Conservation (phyloP, 1,140 invertebrate genomes). For the Heliconius hewitsoni region DNA sequence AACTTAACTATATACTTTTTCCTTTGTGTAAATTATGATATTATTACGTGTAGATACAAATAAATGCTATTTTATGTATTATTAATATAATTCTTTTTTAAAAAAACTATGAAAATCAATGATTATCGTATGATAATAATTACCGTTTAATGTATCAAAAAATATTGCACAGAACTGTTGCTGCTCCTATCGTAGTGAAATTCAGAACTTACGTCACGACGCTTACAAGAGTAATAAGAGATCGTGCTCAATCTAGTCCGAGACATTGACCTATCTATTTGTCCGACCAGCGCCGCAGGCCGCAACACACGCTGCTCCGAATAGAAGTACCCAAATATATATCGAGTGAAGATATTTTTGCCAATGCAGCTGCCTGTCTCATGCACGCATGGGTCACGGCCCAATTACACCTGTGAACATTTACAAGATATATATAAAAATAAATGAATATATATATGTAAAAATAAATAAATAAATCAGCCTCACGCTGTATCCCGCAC, state of each 20-base stretch:
- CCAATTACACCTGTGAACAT: constrained; percentile 24
- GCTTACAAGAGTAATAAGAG: constrained; percentile 37
- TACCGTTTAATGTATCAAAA: neutral
- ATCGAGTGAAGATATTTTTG: constrained; percentile 64
- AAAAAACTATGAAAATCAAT: no score
- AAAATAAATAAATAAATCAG: neutral
- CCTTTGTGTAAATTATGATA: no score
- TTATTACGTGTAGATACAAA: no score
- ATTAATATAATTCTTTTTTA: no score
- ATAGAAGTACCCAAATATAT: constrained; percentile 53
- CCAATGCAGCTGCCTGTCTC: constrained; percentile 54
- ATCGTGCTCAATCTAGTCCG: constrained; percentile 42
- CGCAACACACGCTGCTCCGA: constrained; percentile 42
- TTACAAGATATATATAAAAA: neutral
- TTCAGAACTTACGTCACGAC: constrained; percentile 21
- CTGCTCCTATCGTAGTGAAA: neutral
- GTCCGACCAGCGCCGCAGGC: constrained; percentile 53
- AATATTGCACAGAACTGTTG: neutral
- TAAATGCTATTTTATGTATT: no score
- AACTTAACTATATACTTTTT: no score
- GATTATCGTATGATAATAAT: no score
- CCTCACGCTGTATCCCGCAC: no score
- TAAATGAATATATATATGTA: neutral
- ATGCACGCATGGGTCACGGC: constrained; percentile 40
- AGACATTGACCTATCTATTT: constrained; percentile 76